A percentile compares a stretch with the other conserved stretches of the same genome.
Evolutionary conservation across 2,113 vertebrate genomes (phyloP).

Genomic region (Rhinolophus ferrumequinum): DNA sequence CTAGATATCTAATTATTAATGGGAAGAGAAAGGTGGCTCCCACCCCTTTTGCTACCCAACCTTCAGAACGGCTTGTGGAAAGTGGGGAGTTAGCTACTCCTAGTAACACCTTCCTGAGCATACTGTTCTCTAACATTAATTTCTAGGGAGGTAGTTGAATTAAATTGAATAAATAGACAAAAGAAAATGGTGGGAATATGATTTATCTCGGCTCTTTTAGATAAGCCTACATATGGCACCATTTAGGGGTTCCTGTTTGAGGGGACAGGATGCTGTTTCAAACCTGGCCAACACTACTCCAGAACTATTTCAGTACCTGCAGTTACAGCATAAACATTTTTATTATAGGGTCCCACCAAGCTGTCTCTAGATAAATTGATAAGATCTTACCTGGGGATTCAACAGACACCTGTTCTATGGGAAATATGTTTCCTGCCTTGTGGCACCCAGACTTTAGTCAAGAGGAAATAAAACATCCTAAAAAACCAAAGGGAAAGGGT

Average conservation of each 20-base stretch:
- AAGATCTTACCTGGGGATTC: background rate
- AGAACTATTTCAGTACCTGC: background rate
- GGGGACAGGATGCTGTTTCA: background rate
- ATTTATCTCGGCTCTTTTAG: background rate
- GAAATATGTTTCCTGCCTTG: background rate
- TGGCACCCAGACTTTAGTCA: background rate
- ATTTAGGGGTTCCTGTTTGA: background rate
- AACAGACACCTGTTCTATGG: background rate
- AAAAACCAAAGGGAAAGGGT: slow-evolving; percentile 15
- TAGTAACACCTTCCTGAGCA: background rate
- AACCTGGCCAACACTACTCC: background rate
- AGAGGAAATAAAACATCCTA: slow-evolving; percentile 30
- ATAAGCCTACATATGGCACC: background rate
- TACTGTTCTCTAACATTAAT: background rate
- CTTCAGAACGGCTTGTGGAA: background rate
- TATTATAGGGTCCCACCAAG: background rate
- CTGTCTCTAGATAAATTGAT: background rate
- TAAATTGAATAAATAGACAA: slow-evolving; percentile 28
- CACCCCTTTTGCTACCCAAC: background rate
- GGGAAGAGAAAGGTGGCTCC: background rate
- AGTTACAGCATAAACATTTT: background rate
- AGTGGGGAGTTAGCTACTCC: background rate
- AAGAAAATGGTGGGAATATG: background rate
- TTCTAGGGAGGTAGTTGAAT: background rate
- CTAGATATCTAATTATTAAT: background rate